These are phyloP conservation scores for Acrobeloides nanus DNA, from an alignment of 2,888 invertebrate genomes.

Conservation along the genomic window DNA sequence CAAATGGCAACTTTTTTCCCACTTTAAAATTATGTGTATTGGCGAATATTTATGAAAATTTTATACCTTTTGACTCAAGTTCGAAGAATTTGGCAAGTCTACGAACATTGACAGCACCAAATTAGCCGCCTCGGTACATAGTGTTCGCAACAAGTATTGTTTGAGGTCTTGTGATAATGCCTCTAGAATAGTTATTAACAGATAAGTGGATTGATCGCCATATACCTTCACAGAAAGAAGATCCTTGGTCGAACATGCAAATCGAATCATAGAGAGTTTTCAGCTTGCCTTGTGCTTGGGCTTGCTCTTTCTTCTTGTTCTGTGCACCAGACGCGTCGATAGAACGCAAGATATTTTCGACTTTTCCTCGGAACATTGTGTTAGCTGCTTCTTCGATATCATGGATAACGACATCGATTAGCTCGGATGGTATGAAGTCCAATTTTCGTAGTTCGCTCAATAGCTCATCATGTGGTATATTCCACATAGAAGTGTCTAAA, in stretches of 20 bases:
- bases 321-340: constrained; percentile 9
- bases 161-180: constrained; percentile 31
- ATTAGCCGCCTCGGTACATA: constrained; percentile 55
- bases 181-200: constrained; percentile 15
- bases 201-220: constrained; percentile 1
- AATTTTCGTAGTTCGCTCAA: constrained; percentile 10
- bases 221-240: constrained; percentile 1
- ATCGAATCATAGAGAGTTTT: constrained; percentile 22
- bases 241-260: constrained; percentile 26
- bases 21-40: too few relatives aligned
- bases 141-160: constrained; percentile 54
- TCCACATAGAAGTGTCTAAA: constrained; percentile 1
- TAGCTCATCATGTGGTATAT: constrained; percentile 7
- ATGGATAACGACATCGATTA: too few relatives aligned
- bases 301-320: too few relatives aligned
- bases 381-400: too few relatives aligned
- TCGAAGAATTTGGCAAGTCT: constrained; percentile 5
- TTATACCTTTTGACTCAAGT: constrained; percentile 15
- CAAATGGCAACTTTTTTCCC: too few relatives aligned
- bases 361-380: too few relatives aligned
- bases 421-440: too few relatives aligned
- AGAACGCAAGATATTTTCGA: too few relatives aligned
- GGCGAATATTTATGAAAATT: too few relatives aligned
- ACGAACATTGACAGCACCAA: constrained; percentile 36
- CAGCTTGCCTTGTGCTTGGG: too few relatives aligned